These are phyloP conservation scores for Taxidea taxus DNA, from an alignment of 2,113 vertebrate species.

Conservation along the genomic window DNA sequence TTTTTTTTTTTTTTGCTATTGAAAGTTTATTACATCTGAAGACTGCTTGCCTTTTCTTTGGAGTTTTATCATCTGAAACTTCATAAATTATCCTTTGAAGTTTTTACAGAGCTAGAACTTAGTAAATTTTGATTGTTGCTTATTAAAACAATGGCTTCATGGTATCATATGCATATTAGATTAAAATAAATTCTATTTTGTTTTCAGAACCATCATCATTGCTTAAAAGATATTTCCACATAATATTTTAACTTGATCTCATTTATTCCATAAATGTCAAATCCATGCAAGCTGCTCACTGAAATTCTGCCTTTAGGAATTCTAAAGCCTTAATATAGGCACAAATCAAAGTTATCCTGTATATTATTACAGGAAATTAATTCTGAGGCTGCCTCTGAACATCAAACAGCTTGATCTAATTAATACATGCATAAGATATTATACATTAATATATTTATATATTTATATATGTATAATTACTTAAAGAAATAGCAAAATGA, in stretches of 20 bases:
- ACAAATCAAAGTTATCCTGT: not conserved
- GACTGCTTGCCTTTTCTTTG: not conserved
- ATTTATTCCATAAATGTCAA: not conserved
- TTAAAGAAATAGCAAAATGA: not conserved
- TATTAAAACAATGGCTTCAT: not conserved
- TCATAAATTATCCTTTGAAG: not conserved
- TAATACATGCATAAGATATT: not conserved
- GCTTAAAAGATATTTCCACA: not conserved
- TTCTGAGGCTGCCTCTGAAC: not conserved
- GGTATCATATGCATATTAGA: not conserved
- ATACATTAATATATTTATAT: not conserved
- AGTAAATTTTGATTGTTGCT: not conserved
- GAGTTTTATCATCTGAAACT: not conserved
- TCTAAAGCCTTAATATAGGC: not conserved
- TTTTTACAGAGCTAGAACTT: not conserved
- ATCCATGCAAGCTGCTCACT: not conserved
- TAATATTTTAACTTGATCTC: not conserved
- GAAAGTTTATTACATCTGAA: not conserved
- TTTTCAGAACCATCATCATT: not conserved
- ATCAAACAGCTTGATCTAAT: not conserved
- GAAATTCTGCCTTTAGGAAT: not conserved
- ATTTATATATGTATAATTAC: not conserved
- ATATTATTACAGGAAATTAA: not conserved
- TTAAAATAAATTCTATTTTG: not conserved
- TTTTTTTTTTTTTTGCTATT: not conserved